These are phyloP conservation scores for Ascidia mentula DNA, from an alignment of 23 tunicate species.

Conservation along the genomic window DNA sequence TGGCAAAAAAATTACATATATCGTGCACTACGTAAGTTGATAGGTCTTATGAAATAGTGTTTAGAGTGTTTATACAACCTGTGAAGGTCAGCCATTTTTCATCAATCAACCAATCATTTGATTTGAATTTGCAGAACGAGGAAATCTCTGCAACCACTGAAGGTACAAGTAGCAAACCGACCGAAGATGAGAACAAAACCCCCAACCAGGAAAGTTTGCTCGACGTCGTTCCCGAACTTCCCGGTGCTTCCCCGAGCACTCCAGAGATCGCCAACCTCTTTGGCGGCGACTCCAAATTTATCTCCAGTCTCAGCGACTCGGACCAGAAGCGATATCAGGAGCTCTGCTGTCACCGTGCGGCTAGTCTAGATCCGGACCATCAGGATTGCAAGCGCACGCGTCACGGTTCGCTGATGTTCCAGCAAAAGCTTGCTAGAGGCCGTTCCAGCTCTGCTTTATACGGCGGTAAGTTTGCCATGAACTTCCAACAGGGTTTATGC, in stretches of 20 bases:
- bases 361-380: slow-evolving; percentile 31
- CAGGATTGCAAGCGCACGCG: slow-evolving; percentile 7
- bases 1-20: too few relatives aligned
- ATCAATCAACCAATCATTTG: too few relatives aligned
- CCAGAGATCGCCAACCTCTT: slow-evolving; percentile 44
- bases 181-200: background rate
- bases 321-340: slow-evolving; percentile 67
- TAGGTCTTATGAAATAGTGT: too few relatives aligned
- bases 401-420: slow-evolving; percentile 26
- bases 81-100: too few relatives aligned
- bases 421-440: slow-evolving; percentile 10
- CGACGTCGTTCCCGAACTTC: background rate
- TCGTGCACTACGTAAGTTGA: too few relatives aligned
- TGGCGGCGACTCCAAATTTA: slow-evolving; percentile 59
- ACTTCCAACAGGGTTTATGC: background rate
- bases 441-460: slow-evolving; percentile 37
- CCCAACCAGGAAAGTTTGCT: background rate
- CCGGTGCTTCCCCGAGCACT: slow-evolving; percentile 17
- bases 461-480: background rate
- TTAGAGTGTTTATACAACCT: too few relatives aligned
- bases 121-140: too few relatives aligned
- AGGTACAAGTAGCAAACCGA: background rate
- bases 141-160: background rate
- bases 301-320: slow-evolving; percentile 68
- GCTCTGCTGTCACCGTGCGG: slow-evolving; percentile 37